These are phyloP conservation scores for Neoascia interrupta DNA, from an alignment of 2,888 invertebrate genomes.

Conservation along the genomic window DNA sequence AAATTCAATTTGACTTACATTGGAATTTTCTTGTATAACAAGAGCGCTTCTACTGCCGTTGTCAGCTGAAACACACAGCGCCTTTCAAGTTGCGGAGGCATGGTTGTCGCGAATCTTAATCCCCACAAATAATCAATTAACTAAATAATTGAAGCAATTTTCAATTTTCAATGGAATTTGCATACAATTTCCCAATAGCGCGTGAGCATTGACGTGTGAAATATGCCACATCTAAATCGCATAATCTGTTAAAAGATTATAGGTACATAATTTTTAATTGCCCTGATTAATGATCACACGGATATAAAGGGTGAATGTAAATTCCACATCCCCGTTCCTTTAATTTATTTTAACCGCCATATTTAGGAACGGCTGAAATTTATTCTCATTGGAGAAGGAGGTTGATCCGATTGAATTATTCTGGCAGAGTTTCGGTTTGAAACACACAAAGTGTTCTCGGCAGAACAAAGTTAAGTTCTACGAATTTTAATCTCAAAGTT, in stretches of 20 bases:
- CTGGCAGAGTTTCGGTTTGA: too few species aligned
- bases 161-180: conserved; percentile 58
- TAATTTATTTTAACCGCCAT: too few species aligned
- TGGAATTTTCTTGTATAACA: conserved; percentile 40
- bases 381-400: too few species aligned
- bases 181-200: conserved; percentile 53
- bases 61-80: not conserved
- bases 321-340: too few species aligned
- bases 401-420: too few species aligned
- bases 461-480: too few species aligned
- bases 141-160: conserved; percentile 67
- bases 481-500: too few species aligned
- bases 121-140: conserved; percentile 65
- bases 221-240: conserved; percentile 56
- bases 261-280: conserved; percentile 48
- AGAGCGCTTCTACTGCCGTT: too few species aligned
- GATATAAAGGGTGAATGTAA: too few species aligned
- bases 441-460: too few species aligned
- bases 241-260: conserved; percentile 59
- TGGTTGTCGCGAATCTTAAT: conserved; percentile 11
- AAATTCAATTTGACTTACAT: conserved; percentile 66
- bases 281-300: conserved; percentile 51
- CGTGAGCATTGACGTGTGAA: conserved; percentile 58
- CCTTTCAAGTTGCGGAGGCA: not conserved
- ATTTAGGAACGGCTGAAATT: too few species aligned